Conservation (phyloP, 1,140 invertebrate genomes). For the Camponotus pennsylvanicus region DNA sequence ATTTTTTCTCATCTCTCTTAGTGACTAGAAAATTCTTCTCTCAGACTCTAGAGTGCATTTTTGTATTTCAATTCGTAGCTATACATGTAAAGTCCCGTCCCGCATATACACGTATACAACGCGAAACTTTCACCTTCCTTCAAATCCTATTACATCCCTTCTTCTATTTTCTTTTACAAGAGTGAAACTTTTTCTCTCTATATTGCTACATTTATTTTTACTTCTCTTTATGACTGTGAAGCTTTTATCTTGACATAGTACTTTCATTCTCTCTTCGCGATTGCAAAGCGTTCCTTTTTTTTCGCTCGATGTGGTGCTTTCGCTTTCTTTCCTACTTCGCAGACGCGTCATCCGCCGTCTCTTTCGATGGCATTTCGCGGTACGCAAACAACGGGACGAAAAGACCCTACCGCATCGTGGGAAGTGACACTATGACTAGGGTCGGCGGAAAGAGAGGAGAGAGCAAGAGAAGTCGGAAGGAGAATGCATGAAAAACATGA, state of each 20-base stretch:
- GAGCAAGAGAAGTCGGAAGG: neutral
- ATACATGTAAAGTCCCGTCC: neutral
- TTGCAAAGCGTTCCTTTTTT: slow-evolving; percentile 6
- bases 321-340: neutral
- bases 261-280: slow-evolving; percentile 32
- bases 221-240: neutral
- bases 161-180: neutral
- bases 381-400: neutral
- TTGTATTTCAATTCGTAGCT: neutral
- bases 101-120: neutral
- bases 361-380: slow-evolving; percentile 20
- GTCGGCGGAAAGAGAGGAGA: no score
- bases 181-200: neutral
- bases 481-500: slow-evolving; percentile 19
- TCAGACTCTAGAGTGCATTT: neutral
- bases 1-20: neutral
- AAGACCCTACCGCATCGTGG: neutral
- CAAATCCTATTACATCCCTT: neutral
- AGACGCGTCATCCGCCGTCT: slow-evolving; percentile 8
- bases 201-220: neutral
- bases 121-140: neutral
- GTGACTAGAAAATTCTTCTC: no score
- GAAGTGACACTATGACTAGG: neutral
- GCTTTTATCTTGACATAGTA: neutral
- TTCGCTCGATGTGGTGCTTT: neutral